Evolutionary conservation across 1,140 invertebrate species (phyloP).

Genomic region (Trichonephila inaurata): DNA sequence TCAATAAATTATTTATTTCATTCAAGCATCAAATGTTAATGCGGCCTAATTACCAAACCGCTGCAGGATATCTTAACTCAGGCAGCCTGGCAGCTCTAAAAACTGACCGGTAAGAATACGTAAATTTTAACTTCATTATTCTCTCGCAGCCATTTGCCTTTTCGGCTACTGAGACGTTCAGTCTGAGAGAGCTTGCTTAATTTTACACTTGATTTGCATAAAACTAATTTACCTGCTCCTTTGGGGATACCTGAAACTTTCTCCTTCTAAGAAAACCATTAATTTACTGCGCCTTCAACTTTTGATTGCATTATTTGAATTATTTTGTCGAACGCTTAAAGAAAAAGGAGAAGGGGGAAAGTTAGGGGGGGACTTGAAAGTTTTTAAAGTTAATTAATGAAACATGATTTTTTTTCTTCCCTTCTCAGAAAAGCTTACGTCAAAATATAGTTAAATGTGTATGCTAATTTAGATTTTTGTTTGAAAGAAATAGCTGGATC

Average conservation of each 20-base stretch:
- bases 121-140: slow-evolving; percentile 31
- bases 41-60: neutral
- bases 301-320: slow-evolving; percentile 75
- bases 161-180: neutral
- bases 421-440: neutral
- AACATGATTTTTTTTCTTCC: neutral
- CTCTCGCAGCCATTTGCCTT: slow-evolving; percentile 41
- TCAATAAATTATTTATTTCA: neutral
- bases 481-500: neutral
- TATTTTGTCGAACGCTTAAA: slow-evolving; percentile 65
- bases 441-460: slow-evolving; percentile 55
- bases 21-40: neutral
- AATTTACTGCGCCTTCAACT: slow-evolving; percentile 73
- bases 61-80: neutral
- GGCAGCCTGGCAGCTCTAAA: neutral
- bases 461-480: slow-evolving; percentile 64
- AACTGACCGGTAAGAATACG: slow-evolving; percentile 27
- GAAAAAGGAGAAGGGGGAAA: neutral
- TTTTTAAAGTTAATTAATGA: slow-evolving; percentile 75
- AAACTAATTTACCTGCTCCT: slow-evolving; percentile 75
- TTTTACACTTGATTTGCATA: slow-evolving; percentile 76
- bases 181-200: slow-evolving; percentile 34
- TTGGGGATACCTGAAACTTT: slow-evolving; percentile 61
- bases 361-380: slow-evolving; percentile 24
- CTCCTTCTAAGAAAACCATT: slow-evolving; percentile 61